These are phyloP conservation scores for Spatula versicolor DNA, from an alignment of 2,797 vertebrate species.

Conservation along the genomic window DNA sequence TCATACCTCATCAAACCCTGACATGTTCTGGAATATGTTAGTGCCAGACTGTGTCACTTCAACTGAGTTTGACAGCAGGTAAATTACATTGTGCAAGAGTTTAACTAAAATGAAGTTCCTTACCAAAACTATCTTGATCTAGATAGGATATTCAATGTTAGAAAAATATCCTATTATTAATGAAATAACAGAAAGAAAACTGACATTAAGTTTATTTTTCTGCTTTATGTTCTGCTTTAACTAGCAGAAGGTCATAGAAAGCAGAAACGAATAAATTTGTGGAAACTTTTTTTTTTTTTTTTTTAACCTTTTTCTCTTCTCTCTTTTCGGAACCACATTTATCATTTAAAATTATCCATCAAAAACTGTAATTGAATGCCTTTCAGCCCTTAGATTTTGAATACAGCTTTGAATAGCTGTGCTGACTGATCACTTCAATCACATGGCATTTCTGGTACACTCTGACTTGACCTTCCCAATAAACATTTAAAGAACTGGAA, in stretches of 20 bases:
- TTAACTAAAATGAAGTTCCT: conserved; percentile 62
- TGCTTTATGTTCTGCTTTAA: conserved; percentile 28
- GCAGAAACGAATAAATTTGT: background rate
- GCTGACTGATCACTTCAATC: background rate
- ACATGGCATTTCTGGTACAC: background rate
- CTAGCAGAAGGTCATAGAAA: conserved; percentile 36
- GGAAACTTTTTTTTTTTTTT: background rate
- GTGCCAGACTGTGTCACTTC: conserved; percentile 41
- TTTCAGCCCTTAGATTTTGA: background rate
- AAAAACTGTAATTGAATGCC: background rate
- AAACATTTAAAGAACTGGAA: background rate
- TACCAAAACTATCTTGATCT: conserved; percentile 59
- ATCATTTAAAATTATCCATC: background rate
- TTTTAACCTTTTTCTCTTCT: background rate
- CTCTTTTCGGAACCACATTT: background rate
- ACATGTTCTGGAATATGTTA: conserved; percentile 65
- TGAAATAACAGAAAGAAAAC: conserved; percentile 57
- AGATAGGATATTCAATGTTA: conserved; percentile 31
- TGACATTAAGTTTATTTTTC: background rate
- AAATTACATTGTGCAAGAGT: conserved; percentile 57
- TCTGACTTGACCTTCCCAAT: background rate
- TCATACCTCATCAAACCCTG: conserved; percentile 64
- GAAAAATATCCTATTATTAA: conserved; percentile 52
- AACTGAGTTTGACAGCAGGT: conserved; percentile 73
- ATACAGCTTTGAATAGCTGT: background rate